Base-by-base conservation (phyloP, 2,888 invertebrate genomes). In the Limnephilus rhombicus region DNA sequence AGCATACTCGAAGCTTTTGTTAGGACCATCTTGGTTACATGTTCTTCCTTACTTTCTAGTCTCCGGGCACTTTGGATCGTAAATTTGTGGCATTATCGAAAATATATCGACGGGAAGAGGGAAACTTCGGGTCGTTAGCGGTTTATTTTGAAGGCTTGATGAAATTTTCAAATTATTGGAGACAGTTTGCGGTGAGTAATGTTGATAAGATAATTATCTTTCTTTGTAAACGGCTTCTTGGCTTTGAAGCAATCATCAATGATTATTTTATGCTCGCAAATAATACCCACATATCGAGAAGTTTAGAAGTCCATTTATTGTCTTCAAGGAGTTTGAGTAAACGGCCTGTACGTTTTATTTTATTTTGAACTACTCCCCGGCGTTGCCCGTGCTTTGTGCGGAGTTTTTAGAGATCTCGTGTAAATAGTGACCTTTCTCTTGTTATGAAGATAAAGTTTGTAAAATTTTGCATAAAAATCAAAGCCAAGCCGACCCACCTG, bases 1-100 rank as follows among this genome's bases (percentile, higher is more conserved):
- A 90, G 90, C 90, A 90, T 90, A 90, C 53, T 90, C 81, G 41
- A 45, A 82, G 89, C 89, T 80, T 81, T 89, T 89, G 91, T 91
- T 82, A 82, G 80, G 80, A 49, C 82, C 45, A 34, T 31, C 45
- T 83, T 53, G 37, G 37, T 49, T 90, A 34, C 90, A 31, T 41
- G 15, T 81, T 89, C 41, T 53, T 45, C 34, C 24, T 37, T n/a
- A 89, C 37, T 89, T 81, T 45, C 80, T 41, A 41, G 41, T 80
- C 37, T 45, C 81, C 81, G 83, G 49, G 18, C 31, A 81, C 82
- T 53, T 83, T 68, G 68, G 68, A 85, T 80, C 85, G 90, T 91
- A 82, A 91, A 91, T 91, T 91, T 68, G 80, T 86, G 80, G 90
- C 90, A 80, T 49, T 85, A 68, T 53, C 68, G 80, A 90, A 82